Evolutionary conservation across 2,797 vertebrate species (phyloP).

Genomic region (Stomatorhinus walkeri): DNA sequence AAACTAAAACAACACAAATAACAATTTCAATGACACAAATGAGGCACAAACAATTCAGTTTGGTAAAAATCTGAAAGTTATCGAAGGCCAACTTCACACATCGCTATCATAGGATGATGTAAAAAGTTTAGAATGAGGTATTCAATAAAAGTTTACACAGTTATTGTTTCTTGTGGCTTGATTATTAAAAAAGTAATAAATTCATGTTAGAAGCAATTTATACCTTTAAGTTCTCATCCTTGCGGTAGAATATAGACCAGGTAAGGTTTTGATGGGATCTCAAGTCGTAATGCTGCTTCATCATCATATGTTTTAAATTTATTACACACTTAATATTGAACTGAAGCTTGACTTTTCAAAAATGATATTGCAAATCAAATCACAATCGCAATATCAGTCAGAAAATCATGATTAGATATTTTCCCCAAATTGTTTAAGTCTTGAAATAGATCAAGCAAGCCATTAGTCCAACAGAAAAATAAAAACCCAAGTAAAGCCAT

Average conservation of each 20-base stretch:
- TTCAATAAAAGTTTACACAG: not conserved
- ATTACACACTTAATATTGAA: not conserved
- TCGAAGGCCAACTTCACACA: not conserved
- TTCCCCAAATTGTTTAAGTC: not conserved
- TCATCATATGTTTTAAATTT: not conserved
- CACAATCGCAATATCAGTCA: not conserved
- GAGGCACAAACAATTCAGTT: not conserved
- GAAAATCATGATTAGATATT: not conserved
- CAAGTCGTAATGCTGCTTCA: not conserved
- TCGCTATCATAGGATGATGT: not conserved
- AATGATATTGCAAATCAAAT: not conserved
- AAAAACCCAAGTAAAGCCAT: not conserved
- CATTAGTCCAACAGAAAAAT: not conserved
- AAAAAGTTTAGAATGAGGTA: not conserved
- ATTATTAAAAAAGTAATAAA: not conserved
- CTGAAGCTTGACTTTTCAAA: not conserved
- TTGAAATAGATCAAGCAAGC: not conserved
- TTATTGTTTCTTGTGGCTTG: not conserved
- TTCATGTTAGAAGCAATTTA: not conserved
- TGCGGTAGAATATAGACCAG: not conserved
- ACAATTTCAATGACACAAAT: too few species aligned
- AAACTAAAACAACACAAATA: not conserved
- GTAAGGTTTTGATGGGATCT: not conserved
- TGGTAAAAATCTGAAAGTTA: not conserved
- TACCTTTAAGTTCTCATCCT: not conserved